phyloP scores from a whole-genome alignment of 1,140 invertebrate species.

The Brachionus sp. region DNA sequence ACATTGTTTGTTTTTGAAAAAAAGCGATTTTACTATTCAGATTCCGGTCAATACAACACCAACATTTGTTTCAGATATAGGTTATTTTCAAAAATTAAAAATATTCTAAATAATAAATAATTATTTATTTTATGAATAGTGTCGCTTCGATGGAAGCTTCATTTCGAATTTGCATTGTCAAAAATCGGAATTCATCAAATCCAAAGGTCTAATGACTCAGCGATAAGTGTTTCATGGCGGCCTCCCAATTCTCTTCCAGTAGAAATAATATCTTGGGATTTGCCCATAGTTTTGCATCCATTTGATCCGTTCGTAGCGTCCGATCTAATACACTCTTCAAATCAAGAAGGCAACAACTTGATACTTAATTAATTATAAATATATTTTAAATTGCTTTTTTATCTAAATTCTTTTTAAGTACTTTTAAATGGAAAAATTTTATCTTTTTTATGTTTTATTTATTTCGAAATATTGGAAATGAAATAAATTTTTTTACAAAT shows the following conservation, averaged over 20 bases:
- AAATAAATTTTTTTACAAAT: background rate
- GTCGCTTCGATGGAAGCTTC: conserved; percentile 80
- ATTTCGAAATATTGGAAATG: background rate
- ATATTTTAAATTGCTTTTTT: background rate
- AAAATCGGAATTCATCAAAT: conserved; percentile 50
- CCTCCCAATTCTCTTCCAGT: conserved; percentile 79
- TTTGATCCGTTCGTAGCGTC: conserved; percentile 37
- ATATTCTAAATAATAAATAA: background rate
- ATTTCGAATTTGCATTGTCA: conserved; percentile 90
- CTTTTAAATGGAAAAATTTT: conserved; percentile 3
- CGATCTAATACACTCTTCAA: conserved; percentile 10
- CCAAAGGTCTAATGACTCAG: conserved; percentile 49
- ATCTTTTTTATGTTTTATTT: background rate
- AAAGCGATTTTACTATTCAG: conserved; percentile 82
- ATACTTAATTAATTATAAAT: background rate
- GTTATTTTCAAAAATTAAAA: conserved; percentile 59
- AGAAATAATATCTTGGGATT: conserved; percentile 95
- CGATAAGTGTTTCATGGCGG: conserved; percentile 69
- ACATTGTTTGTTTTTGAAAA: conserved; percentile 78
- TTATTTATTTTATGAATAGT: conserved; percentile 63
- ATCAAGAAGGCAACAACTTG: background rate
- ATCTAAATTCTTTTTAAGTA: background rate
- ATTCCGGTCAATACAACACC: conserved; percentile 90
- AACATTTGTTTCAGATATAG: conserved; percentile 78
- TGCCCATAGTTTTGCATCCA: conserved; percentile 67